Percentiles rank a stretch among this genome's conserved stretches.
Conservation (phyloP, 2,888 invertebrate genomes). For the Nemotelus nigrinus region DNA sequence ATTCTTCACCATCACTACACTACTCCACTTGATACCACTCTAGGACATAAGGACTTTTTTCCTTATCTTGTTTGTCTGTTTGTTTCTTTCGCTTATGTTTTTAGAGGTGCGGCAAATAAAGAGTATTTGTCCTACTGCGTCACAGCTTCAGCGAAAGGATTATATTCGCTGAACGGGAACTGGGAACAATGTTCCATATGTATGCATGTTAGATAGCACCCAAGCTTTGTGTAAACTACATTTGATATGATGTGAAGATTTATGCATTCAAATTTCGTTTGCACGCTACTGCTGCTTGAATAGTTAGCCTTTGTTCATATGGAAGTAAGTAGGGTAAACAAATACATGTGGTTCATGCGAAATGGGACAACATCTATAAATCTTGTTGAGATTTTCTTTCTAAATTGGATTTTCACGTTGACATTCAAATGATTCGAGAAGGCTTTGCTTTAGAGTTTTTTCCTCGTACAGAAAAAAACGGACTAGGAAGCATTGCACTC, state of each 20-base stretch:
- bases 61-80: constrained; percentile 28
- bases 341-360: constrained; percentile 14
- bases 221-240: constrained; percentile 39
- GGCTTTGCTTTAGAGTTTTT: too few relatives aligned
- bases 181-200: neutral
- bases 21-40: neutral
- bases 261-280: constrained; percentile 34
- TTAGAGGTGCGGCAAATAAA: constrained; percentile 1
- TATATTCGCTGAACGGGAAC: neutral
- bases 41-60: neutral
- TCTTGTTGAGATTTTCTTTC: constrained; percentile 39
- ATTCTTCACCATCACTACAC: neutral
- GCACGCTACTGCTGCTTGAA: neutral
- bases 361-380: constrained; percentile 34
- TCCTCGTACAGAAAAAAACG: too few relatives aligned
- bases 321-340: neutral
- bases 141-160: neutral
- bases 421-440: constrained; percentile 1
- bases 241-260: constrained; percentile 41
- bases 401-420: constrained; percentile 36
- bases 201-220: constrained; percentile 18
- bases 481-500: too few relatives aligned
- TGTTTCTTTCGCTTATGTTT: constrained; percentile 16
- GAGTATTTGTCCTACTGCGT: constrained; percentile 1
- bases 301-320: constrained; percentile 2